These are phyloP conservation scores for Otocyon megalotis DNA, from an alignment of 2,113 vertebrate species.

Conservation along the genomic window DNA sequence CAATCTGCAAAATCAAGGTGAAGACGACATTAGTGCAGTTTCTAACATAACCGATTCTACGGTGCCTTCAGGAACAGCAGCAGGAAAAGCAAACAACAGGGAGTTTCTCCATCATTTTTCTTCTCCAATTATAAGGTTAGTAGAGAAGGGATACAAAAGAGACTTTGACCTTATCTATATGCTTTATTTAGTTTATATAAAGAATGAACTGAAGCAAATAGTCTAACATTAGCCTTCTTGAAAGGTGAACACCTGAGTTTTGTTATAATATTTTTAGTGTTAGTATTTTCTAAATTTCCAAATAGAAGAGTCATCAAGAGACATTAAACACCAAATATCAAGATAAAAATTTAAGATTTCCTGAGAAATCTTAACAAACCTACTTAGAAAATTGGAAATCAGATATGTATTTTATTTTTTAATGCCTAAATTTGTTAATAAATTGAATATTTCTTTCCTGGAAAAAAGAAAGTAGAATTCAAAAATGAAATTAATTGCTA, in stretches of 20 bases:
- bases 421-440: slow-evolving; percentile 38
- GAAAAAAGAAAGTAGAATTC: neutral
- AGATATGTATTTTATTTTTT: slow-evolving; percentile 3
- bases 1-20: neutral
- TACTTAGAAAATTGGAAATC: slow-evolving; percentile 46
- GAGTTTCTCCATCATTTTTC: neutral
- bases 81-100: neutral
- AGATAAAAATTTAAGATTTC: slow-evolving; percentile 28
- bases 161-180: neutral
- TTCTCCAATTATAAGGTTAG: neutral
- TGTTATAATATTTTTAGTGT: slow-evolving; percentile 44
- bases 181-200: slow-evolving; percentile 17
- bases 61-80: neutral
- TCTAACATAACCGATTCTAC: neutral
- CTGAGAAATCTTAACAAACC: neutral
- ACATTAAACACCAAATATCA: slow-evolving; percentile 31
- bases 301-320: slow-evolving; percentile 13
- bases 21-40: neutral
- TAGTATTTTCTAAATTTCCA: neutral
- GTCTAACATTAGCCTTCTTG: slow-evolving; percentile 18
- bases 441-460: neutral
- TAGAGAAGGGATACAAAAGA: neutral
- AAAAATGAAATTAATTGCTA: slow-evolving; percentile 27
- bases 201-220: slow-evolving; percentile 13
- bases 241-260: slow-evolving; percentile 29